Evolutionary conservation across 1,140 invertebrate genomes (phyloP).

Genomic region (Brevipalpus yothersi): DNA sequence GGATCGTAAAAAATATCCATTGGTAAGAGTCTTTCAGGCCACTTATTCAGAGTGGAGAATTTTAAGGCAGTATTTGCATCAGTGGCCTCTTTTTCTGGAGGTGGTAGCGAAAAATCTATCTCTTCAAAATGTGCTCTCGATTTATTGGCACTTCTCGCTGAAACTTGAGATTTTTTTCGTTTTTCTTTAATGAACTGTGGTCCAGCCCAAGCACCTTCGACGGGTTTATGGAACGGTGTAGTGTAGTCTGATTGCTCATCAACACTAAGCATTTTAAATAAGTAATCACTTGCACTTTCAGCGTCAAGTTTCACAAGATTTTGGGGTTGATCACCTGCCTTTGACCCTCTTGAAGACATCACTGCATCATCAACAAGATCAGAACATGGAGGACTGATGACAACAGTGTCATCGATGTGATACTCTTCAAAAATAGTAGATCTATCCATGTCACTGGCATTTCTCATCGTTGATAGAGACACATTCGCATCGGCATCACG

Average conservation of each 20-base stretch:
- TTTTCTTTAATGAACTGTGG: slow-evolving; percentile 35
- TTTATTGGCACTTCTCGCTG: not conserved
- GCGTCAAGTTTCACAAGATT: not conserved
- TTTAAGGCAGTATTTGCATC: slow-evolving; percentile 9
- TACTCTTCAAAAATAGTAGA: not conserved
- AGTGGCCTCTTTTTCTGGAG: not conserved
- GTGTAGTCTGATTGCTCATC: slow-evolving; percentile 30
- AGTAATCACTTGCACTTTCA: not conserved
- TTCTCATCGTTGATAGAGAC: not conserved
- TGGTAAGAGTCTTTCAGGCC: not conserved
- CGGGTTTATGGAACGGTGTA: slow-evolving; percentile 32
- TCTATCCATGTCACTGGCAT: not conserved
- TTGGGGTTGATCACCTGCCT: not conserved
- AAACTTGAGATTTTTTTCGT: not conserved
- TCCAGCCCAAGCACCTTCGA: slow-evolving; percentile 41
- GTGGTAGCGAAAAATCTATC: slow-evolving; percentile 15
- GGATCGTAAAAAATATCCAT: not conserved
- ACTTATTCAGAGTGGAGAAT: not conserved
- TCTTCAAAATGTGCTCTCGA: slow-evolving; percentile 14
- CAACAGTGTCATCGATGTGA: not conserved
- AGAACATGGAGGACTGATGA: not conserved
- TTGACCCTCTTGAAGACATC: not conserved
- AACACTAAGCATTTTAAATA: not conserved
- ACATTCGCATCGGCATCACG: not conserved
- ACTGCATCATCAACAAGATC: not conserved